Evolutionary conservation across 2,113 vertebrate genomes (phyloP).

Genomic region (Hippocampus comes): DNA sequence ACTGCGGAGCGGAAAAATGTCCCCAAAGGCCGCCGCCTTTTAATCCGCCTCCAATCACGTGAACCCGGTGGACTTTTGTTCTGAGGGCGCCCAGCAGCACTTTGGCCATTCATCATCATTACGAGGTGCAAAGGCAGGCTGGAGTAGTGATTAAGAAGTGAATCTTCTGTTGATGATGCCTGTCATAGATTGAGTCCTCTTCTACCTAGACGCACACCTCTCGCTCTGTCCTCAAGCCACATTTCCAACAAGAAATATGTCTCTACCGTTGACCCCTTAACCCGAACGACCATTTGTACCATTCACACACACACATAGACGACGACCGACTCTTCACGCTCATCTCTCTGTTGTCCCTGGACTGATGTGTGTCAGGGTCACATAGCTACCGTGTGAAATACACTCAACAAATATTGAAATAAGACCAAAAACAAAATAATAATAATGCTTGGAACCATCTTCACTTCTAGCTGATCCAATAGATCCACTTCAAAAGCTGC

Average conservation of each 20-base stretch:
- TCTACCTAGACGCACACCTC: conserved; percentile 16
- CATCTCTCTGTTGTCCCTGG: conserved; percentile 12
- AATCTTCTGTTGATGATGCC: conserved; percentile 49
- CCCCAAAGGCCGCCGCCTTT: conserved; percentile 26
- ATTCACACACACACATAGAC: conserved; percentile 19
- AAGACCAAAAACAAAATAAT: background rate
- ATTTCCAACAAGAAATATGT: conserved; percentile 39
- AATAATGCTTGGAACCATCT: too few relatives aligned
- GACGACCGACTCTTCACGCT: conserved; percentile 7
- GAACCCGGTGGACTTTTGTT: conserved; percentile 50
- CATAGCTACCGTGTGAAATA: conserved; percentile 17
- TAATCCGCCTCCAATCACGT: conserved; percentile 35
- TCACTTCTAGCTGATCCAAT: background rate
- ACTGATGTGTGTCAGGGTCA: conserved; percentile 24
- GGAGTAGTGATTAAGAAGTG: conserved; percentile 67
- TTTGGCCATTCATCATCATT: conserved; percentile 63
- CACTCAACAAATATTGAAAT: background rate
- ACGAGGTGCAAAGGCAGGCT: conserved; percentile 53
- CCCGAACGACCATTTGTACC: conserved; percentile 41
- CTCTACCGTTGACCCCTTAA: conserved; percentile 33
- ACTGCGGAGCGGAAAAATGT: conserved; percentile 41
- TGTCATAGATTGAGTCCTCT: conserved; percentile 52
- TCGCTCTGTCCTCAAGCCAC: conserved; percentile 17
- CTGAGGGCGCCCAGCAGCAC: conserved; percentile 45
- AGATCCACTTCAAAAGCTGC: background rate